phyloP scores from a whole-genome alignment of 1,140 invertebrate species.

The Calephelis nemesis region DNA sequence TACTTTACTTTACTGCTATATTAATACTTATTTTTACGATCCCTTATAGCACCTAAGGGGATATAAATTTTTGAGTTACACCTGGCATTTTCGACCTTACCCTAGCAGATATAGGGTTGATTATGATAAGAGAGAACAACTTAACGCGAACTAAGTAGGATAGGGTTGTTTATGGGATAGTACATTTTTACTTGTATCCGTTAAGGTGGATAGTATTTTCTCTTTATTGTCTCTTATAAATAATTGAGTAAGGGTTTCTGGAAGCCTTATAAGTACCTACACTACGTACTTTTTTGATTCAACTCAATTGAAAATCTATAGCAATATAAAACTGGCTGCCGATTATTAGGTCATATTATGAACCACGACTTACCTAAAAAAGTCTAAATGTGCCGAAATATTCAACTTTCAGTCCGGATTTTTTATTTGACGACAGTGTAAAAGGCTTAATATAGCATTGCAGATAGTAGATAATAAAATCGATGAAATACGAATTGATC shows the following conservation, averaged over 20 bases:
- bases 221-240: constrained; percentile 4
- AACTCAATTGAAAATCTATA: too few relatives aligned
- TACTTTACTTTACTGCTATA: neutral
- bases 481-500: too few relatives aligned
- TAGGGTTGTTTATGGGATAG: constrained; percentile 21
- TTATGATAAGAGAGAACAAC: neutral
- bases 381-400: too few relatives aligned
- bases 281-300: too few relatives aligned
- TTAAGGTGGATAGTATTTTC: neutral
- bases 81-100: neutral
- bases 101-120: neutral
- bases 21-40: constrained; percentile 21
- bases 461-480: too few relatives aligned
- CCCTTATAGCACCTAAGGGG: constrained; percentile 5
- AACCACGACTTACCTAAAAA: too few relatives aligned
- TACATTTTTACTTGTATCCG: constrained; percentile 18
- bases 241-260: constrained; percentile 1
- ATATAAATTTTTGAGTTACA: neutral
- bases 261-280: neutral
- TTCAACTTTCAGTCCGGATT: too few relatives aligned
- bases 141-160: constrained; percentile 7
- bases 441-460: too few relatives aligned
- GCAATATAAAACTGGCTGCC: too few relatives aligned
- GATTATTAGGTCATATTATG: too few relatives aligned
- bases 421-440: too few relatives aligned